A percentile compares a stretch with the other conserved stretches of the same genome.
Conservation (phyloP, 2,888 invertebrate species). For the Melipona beecheii region DNA sequence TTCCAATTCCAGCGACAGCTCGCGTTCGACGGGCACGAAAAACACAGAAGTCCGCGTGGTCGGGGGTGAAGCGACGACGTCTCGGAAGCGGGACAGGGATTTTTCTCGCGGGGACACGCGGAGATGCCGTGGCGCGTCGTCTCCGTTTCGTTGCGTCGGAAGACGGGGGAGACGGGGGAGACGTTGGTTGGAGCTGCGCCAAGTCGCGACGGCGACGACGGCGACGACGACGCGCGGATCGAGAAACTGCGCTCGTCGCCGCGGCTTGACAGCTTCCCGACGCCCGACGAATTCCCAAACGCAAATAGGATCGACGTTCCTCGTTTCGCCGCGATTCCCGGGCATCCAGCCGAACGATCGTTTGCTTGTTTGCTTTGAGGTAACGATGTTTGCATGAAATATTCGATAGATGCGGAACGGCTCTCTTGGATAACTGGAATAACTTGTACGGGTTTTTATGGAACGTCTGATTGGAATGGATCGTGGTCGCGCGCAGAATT, state of each 20-base stretch:
- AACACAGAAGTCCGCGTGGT: neutral
- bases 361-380: neutral
- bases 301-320: slow-evolving; percentile 1
- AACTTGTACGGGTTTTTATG: neutral
- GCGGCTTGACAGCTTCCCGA: neutral
- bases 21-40: neutral
- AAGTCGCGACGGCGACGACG: neutral
- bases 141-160: slow-evolving; percentile 7
- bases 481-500: neutral
- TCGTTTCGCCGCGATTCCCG: neutral
- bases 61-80: neutral
- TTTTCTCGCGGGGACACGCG: slow-evolving; percentile 4
- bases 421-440: neutral
- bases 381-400: slow-evolving; percentile 5
- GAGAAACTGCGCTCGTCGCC: slow-evolving; percentile 8
- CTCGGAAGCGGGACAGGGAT: neutral
- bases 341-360: neutral
- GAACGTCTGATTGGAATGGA: neutral
- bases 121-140: neutral
- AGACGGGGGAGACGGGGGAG: too few species aligned
- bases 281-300: slow-evolving; percentile 5
- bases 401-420: neutral
- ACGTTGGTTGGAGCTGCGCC: slow-evolving; percentile 15
- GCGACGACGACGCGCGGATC: neutral
- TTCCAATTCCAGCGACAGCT: neutral